Evolutionary conservation across 1,140 invertebrate species (phyloP), one percentile per base, ranked within the genome.

Genomic region (Rhyzopertha dominica): DNA sequence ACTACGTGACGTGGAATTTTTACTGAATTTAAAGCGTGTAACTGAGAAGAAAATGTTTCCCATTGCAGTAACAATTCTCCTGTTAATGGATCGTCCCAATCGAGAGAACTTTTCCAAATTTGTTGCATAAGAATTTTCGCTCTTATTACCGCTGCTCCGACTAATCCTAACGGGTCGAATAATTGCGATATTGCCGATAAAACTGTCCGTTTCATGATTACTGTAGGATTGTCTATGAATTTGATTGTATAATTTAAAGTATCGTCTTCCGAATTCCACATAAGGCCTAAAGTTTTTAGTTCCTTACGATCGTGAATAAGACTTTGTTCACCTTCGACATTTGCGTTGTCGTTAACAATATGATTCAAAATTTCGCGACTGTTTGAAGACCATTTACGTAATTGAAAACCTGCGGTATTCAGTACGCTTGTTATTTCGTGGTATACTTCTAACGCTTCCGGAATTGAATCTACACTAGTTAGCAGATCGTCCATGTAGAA

Each of bases 71-170:
- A n/a, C 34, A 42, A 29, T 29, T 47, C 12, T 8, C 5, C 10
- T 30, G 43, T 45, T 13, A 49, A 7, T n/a, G 13, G 7, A 32
- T 56, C 37, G 23, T 56, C 46, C 49, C 42, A 57, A 8, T 9
- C 13, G 10, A 49, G 3, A 12, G 43, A 32, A 1, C 13, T 26
- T 22, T 37, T 17, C 69, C 70, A 70, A 3, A 74, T 24, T 22
- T 61, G 45, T 57, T 75, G 71, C 12, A 75, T 60, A 0, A 74
- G 43, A 0, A 74, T 63, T 56, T 74, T 74, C 7, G 61, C 58
- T 5, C 14, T 43, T 4, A 74, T 55, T 2, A 66, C 59, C 0
- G 65, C 43, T 13, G 72, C 72, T 2, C 59, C 53, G 1, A 72
- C 26, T 41, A 64, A 65, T 9, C 70, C 70, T 9, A 67, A 42